Evolutionary conservation across 2,797 vertebrate species (phyloP), one percentile per base, ranked within the genome.

Genomic region (Galago senegalensis): DNA sequence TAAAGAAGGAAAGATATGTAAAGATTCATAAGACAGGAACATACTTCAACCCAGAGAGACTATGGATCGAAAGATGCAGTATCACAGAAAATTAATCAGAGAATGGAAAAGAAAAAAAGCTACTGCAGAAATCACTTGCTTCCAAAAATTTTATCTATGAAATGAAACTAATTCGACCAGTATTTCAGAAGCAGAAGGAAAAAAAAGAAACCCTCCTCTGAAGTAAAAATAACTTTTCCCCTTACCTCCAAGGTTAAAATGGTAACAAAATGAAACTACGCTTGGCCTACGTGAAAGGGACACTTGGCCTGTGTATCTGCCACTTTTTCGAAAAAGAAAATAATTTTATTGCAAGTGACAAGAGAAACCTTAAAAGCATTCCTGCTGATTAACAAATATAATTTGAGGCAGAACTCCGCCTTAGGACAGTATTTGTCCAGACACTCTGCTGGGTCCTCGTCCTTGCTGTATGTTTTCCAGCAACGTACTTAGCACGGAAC

Each of bases 401-500:
- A 76, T 7, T 27, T 91, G 91, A 91, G 56, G 81, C 77, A 76
- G 70, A 95, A 46, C 5, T 43, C 84, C 97, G 87, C 95, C 81
- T 93, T 49, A 94, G 63, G 94, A 89, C 60, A 96, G 84, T 5
- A 0, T 49, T 96, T 96, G 61, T 96, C 93, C 96, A 90, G 93
- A 94, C 95, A 91, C 58, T 79, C 56, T 40, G 25, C 46, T 92
- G 84, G 80, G 90, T 98, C 87, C 96, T 94, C 69, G 75, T 97
- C 61, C 94, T 97, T 29, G 88, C 89, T 97, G 89, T 97, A 80
- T 70, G 46, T 97, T 98, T 98, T 98, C 98, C 97, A 98, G 96
- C 80, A 96, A 95, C 73, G 73, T 98, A 98, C 97, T 98, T 98
- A 98, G 97, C 87, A 97, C 97, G 94, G 98, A 98, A 98, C 97